Conservation (phyloP, 2,113 vertebrate species). For the Forbesichthys agassizii region DNA sequence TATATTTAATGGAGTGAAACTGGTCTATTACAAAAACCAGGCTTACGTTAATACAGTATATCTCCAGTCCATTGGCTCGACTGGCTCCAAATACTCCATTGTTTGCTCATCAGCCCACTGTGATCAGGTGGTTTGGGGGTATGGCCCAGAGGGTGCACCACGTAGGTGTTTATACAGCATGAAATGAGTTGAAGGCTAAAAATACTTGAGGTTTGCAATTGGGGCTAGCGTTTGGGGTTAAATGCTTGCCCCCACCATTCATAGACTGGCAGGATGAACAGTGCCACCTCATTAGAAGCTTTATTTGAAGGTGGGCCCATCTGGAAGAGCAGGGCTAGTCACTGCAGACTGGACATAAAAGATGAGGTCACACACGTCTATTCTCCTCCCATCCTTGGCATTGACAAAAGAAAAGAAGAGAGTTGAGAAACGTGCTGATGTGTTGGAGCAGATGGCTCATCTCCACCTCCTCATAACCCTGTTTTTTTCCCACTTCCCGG, state of each 20-base stretch:
- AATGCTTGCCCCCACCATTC: slow-evolving; percentile 57
- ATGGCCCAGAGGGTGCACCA: slow-evolving; percentile 14
- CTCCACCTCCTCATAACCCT: slow-evolving; percentile 43
- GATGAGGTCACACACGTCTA: background rate
- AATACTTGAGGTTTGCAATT: slow-evolving; percentile 45
- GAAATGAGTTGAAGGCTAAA: slow-evolving; percentile 64
- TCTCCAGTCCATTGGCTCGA: too few relatives aligned
- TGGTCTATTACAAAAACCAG: too few relatives aligned
- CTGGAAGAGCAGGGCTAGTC: slow-evolving; percentile 30
- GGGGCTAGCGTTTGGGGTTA: slow-evolving; percentile 44
- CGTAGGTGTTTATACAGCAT: slow-evolving; percentile 58
- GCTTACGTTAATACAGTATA: too few relatives aligned
- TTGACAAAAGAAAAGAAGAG: background rate
- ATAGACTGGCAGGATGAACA: slow-evolving; percentile 50
- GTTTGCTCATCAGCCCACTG: slow-evolving; percentile 4
- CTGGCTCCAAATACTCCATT: slow-evolving; percentile 2
- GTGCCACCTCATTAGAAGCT: slow-evolving; percentile 43
- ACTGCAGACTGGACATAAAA: background rate
- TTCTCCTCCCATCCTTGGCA: background rate
- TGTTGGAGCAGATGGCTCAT: slow-evolving; percentile 62
- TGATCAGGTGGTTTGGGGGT: slow-evolving; percentile 3
- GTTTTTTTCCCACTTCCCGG: slow-evolving; percentile 25
- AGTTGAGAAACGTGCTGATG: background rate
- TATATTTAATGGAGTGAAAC: too few relatives aligned
- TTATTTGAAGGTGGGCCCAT: slow-evolving; percentile 39